Evolutionary conservation across 2,113 vertebrate genomes (phyloP).

Genomic region (Lonchura striata): DNA sequence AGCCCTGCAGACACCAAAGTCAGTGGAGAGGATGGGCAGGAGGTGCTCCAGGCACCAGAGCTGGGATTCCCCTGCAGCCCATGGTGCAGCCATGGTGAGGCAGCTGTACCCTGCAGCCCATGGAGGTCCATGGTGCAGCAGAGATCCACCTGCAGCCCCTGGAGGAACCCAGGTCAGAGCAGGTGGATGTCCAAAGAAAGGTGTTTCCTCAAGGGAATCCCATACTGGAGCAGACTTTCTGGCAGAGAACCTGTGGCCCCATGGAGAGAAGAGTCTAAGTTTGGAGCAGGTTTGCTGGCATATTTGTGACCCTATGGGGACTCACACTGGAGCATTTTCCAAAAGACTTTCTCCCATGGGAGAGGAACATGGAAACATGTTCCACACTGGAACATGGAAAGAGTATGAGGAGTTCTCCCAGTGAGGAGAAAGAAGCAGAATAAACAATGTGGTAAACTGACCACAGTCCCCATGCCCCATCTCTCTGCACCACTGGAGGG

Average conservation of each 20-base stretch:
- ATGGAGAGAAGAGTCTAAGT: not conserved
- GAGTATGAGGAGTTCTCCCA: not conserved
- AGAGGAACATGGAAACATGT: not conserved
- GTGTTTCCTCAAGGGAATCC: not conserved
- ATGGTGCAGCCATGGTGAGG: not conserved
- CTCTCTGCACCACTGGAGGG: not conserved
- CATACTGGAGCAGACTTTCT: not conserved
- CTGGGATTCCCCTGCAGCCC: not conserved
- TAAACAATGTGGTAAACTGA: not conserved
- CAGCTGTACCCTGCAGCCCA: not conserved
- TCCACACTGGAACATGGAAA: not conserved
- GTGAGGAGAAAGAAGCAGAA: not conserved
- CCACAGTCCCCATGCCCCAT: not conserved
- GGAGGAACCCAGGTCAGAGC: accelerated
- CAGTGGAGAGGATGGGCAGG: not conserved
- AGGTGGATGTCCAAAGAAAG: not conserved
- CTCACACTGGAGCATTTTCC: not conserved
- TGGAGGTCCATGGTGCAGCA: accelerated
- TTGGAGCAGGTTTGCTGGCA: not conserved
- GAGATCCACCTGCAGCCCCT: not conserved
- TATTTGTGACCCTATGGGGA: not conserved
- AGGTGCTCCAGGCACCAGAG: accelerated
- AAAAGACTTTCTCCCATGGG: not conserved
- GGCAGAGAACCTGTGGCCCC: not conserved
- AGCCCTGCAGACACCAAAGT: not conserved